phyloP scores from a whole-genome alignment of 2,113 vertebrate species.

The Nannobrachium achirus region DNA sequence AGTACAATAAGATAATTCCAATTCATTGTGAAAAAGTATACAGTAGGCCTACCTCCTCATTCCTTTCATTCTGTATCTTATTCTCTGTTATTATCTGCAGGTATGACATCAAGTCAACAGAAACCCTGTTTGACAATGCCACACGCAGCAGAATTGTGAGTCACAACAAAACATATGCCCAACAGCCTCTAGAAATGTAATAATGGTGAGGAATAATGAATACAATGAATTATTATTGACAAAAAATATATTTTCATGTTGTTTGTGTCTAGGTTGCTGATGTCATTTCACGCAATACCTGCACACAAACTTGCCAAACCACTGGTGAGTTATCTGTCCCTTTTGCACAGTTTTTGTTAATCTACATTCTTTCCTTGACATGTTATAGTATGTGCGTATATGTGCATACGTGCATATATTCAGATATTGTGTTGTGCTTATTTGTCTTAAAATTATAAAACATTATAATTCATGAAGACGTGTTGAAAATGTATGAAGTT shows the following conservation, averaged over 20 bases:
- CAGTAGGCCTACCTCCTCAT: neutral
- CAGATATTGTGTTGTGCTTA: conserved; percentile 9
- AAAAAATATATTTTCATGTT: neutral
- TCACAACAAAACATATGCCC: conserved; percentile 31
- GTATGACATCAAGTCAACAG: conserved; percentile 92
- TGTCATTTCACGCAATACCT: conserved; percentile 90
- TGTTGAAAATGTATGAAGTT: no score
- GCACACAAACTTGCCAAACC: conserved; percentile 87
- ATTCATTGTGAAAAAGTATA: neutral
- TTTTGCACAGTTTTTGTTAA: neutral
- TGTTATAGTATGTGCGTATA: neutral
- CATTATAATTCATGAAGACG: no score
- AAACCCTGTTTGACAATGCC: conserved; percentile 91
- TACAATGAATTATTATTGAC: no score
- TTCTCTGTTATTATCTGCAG: conserved; percentile 71
- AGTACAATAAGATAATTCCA: no score
- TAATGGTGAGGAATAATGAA: no score
- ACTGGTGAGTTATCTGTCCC: conserved; percentile 84
- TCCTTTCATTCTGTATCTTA: neutral
- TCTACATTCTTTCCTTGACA: neutral
- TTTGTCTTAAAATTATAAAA: conserved; percentile 15
- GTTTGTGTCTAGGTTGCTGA: conserved; percentile 86
- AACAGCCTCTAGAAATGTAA: no score
- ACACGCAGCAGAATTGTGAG: conserved; percentile 97
- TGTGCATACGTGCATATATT: neutral